Evolutionary conservation across 2,113 vertebrate genomes (phyloP).

Genomic region (Callipepla squamata): DNA sequence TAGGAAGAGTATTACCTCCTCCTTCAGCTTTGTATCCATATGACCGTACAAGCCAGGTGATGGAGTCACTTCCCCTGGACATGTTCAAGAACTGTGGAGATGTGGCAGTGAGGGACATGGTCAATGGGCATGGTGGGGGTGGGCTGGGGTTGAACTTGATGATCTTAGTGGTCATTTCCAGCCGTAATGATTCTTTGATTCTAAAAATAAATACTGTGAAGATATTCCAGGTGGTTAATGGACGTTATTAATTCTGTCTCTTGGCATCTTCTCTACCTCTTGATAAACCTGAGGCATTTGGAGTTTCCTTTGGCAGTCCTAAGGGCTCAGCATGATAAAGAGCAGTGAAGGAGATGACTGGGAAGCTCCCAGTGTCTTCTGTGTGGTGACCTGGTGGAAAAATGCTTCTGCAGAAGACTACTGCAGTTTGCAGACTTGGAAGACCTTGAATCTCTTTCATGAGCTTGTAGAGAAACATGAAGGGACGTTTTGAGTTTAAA

Average conservation of each 20-base stretch:
- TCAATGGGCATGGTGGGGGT: too few species aligned
- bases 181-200: not conserved
- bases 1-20: not conserved
- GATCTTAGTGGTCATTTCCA: too few species aligned
- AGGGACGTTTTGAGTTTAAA: not conserved
- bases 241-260: not conserved
- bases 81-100: too few species aligned
- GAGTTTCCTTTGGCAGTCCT: not conserved
- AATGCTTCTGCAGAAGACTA: not conserved
- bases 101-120: too few species aligned
- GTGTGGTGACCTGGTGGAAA: not conserved
- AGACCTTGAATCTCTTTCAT: not conserved
- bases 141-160: too few species aligned
- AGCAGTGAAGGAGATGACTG: not conserved
- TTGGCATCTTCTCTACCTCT: not conserved
- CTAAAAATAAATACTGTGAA: not conserved
- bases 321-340: not conserved
- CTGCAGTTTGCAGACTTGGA: not conserved
- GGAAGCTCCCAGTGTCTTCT: not conserved
- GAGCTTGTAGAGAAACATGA: not conserved
- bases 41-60: not conserved
- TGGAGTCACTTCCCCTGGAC: too few species aligned
- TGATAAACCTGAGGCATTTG: not conserved
- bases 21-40: accelerated
- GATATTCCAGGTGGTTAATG: not conserved